Evolutionary conservation across 1,140 invertebrate genomes (phyloP), one percentile per base, ranked within the genome.

Genomic region (Manduca sexta): DNA sequence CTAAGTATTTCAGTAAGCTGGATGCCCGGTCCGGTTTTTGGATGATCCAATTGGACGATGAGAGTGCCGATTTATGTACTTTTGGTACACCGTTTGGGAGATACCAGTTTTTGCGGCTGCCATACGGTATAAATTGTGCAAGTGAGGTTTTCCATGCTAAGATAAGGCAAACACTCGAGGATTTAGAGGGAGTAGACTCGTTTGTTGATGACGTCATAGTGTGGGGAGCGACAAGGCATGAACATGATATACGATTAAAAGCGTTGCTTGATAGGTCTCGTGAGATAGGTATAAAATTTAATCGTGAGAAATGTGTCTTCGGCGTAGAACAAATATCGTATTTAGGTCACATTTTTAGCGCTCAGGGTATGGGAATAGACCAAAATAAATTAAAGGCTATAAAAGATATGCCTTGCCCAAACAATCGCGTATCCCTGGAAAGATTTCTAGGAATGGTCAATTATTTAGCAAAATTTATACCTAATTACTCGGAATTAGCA

Each of bases 361-460:
- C 13, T 10, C 0, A 46, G 1, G 44, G 44, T 13, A 46, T 46
- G 33, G 2, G 8, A 21, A 21, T 37, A 26, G 44, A 46, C n/a
- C 6, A 21, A 8, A 14, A 18, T 13, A 46, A 46, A 29, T 12
- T 46, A 21, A 46, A 37, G n/a, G 16, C 44, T 26, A 46, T 46
- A 13, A 17, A 35, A 11, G 44, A 38, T 2, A 35, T 62, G 54
- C 42, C 57, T 38, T 16, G 50, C 52, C 52, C 64, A 57, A 38
- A 62, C 31, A 71, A 68, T 13, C 69, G 74, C 44, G 74, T 69
- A 48, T 61, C 83, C 10, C 43, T 88, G 3, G 47, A 69, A 46
- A 63, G 62, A 53, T 69, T 86, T 49, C 43, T 87, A 29, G 84
- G 83, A 2, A 66, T 84, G 53, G 53, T 79, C 5, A 86, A 78